Evolutionary conservation across 53 echinoderm and acorn worm genomes (phyloP).

Genomic region (Zoroaster sp.): DNA sequence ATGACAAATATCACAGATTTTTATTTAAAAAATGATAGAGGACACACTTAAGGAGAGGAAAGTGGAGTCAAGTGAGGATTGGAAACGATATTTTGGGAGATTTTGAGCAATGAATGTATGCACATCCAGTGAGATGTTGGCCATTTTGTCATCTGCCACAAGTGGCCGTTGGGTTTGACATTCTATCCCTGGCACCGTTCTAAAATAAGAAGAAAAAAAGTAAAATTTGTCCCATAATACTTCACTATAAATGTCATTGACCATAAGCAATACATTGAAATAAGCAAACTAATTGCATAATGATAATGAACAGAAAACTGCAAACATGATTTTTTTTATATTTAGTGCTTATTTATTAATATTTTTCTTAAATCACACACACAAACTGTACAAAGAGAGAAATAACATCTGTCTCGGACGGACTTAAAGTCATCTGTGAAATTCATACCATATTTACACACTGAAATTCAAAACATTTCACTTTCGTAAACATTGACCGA

Average conservation of each 20-base stretch:
- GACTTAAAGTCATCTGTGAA: background rate
- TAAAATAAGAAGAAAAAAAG: too few species aligned
- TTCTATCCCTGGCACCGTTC: too few species aligned
- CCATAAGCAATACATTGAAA: background rate
- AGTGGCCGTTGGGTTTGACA: too few species aligned
- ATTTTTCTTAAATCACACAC: conserved; percentile 14
- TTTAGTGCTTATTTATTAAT: conserved; percentile 1
- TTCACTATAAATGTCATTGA: background rate
- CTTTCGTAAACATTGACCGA: background rate
- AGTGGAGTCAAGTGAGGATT: too few species aligned
- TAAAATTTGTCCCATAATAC: too few species aligned
- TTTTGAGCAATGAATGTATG: too few species aligned
- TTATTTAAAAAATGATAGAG: too few species aligned
- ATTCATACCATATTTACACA: background rate
- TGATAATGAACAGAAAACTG: background rate
- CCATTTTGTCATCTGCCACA: too few species aligned
- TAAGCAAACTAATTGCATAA: background rate
- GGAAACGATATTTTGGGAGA: too few species aligned
- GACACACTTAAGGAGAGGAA: too few species aligned
- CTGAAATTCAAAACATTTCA: background rate
- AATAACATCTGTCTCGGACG: background rate
- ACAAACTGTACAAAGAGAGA: conserved; percentile 10
- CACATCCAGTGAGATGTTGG: too few species aligned
- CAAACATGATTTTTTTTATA: background rate
- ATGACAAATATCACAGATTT: too few species aligned